Evolutionary conservation across 2,113 vertebrate species (phyloP).

Genomic region (Scophthalmus maximus): DNA sequence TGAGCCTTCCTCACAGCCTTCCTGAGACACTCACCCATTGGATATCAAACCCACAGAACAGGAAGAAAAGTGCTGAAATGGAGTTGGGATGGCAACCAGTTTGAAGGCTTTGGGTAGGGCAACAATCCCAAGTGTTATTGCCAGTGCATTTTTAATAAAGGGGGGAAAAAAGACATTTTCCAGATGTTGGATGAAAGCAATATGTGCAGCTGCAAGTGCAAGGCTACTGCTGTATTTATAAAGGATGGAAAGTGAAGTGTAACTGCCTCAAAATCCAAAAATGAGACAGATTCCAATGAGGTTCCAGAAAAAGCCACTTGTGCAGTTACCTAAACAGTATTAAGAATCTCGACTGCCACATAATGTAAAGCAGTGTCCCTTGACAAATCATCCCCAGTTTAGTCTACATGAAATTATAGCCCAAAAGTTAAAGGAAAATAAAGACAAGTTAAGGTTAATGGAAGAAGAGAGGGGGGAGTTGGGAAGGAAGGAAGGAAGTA

Average conservation of each 20-base stretch:
- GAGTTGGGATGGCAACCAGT: constrained; percentile 34
- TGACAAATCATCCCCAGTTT: constrained; percentile 32
- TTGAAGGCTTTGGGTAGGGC: constrained; percentile 40
- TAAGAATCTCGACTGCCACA: constrained; percentile 41
- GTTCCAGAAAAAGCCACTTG: constrained; percentile 39
- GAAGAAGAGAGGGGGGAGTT: constrained; percentile 37
- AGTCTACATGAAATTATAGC: constrained; percentile 45
- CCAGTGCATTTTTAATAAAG: constrained; percentile 58
- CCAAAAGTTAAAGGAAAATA: constrained; percentile 52
- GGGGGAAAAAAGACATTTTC: constrained; percentile 32
- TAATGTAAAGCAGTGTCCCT: constrained; percentile 32
- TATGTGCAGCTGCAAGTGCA: constrained; percentile 71
- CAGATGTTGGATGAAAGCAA: constrained; percentile 66
- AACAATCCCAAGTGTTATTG: constrained; percentile 53
- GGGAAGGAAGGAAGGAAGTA: constrained; percentile 28
- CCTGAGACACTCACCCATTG: constrained; percentile 39
- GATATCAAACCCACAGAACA: constrained; percentile 28
- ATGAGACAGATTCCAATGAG: constrained; percentile 26
- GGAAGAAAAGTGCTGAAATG: constrained; percentile 49
- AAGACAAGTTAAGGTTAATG: constrained; percentile 58
- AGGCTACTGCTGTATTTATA: constrained; percentile 42
- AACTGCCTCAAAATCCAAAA: constrained; percentile 38
- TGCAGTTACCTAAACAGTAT: constrained; percentile 53
- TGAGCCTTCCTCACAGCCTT: constrained; percentile 28
- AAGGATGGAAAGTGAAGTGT: constrained; percentile 61